Evolutionary conservation across 2,113 vertebrate species (phyloP), one percentile per base, ranked within the genome.

Genomic region (Hemichromis elongatus): DNA sequence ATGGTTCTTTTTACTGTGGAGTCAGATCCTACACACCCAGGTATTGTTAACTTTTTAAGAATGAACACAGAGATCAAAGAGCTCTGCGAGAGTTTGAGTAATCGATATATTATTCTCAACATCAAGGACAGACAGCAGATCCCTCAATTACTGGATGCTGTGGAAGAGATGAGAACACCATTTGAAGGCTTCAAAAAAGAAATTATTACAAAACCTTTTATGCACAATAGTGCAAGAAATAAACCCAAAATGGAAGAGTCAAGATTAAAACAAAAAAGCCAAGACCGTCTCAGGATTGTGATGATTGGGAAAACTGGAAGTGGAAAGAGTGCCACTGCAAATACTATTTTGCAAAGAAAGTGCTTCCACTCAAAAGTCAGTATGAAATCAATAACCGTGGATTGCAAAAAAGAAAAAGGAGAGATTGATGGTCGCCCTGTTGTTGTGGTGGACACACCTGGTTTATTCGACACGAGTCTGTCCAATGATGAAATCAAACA

Each of bases 301-400:
- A 1, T 87, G 80, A 70, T 87, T 10, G 85, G 85, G 3, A 82
- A 82, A 30, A 82, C 85, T 40, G 85, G 85, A 4, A 57, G 11
- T 78, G 90, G 86, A 19, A 91, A 90, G 13, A 82, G 88, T 53
- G 56, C 86, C 4, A 87, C 86, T 4, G 86, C 19, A 56, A 87
- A 87, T 42, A 87, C 53, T 2, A 83, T 90, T 33, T n/a, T 90
- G 8, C 50, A 24, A 1, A 30, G 9, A 53, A 0, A 8, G 1
- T 3, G 3, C 5, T 86, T 84, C 33, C 1, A 10, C 3, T 42
- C 88, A 2, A 50, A 68, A 81, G 0, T 1, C 4, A 35, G 40
- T 4, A 1, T 6, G 35, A 16, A 5, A 0, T 80, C 89, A n/a
- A 26, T 78, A 4, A 83, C 66, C 0, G n/a, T 4, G 6, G 4